Conservation (phyloP, 2,888 invertebrate species). For the Heliconius sara region DNA sequence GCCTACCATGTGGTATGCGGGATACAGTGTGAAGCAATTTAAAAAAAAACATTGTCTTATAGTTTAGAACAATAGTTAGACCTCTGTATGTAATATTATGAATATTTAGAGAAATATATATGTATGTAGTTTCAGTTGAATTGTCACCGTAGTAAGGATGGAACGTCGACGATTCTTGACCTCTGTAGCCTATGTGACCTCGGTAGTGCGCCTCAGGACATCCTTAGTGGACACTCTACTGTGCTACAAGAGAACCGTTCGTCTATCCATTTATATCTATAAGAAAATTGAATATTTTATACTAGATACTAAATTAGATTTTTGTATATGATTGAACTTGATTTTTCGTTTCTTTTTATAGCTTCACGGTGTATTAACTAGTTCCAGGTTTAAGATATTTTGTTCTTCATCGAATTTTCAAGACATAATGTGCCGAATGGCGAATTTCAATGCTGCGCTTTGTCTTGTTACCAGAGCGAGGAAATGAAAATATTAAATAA, state of each 20-base stretch:
- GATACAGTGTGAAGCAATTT: not conserved
- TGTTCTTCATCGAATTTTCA: too few relatives aligned
- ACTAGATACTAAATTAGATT: not conserved
- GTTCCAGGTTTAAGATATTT: too few relatives aligned
- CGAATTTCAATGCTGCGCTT: not conserved
- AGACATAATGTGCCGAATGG: not conserved
- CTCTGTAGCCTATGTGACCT: conserved; percentile 5
- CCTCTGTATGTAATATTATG: not conserved
- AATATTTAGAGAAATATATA: not conserved
- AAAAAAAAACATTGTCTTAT: too few relatives aligned
- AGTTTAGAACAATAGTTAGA: too few relatives aligned
- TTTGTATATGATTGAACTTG: not conserved
- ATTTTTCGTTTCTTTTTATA: not conserved
- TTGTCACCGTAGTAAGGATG: not conserved
- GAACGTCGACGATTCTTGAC: conserved; percentile 20
- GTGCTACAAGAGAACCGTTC: not conserved
- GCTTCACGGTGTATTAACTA: too few relatives aligned
- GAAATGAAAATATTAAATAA: not conserved
- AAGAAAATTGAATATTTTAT: conserved; percentile 1
- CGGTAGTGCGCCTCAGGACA: not conserved
- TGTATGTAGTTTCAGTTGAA: not conserved
- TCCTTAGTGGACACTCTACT: not conserved
- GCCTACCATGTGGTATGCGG: not conserved
- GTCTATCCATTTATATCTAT: not conserved
- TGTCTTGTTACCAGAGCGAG: not conserved